Base-by-base conservation (phyloP, 92 coral and sea anemone species). In the Parazoanthus darwini region DNA sequence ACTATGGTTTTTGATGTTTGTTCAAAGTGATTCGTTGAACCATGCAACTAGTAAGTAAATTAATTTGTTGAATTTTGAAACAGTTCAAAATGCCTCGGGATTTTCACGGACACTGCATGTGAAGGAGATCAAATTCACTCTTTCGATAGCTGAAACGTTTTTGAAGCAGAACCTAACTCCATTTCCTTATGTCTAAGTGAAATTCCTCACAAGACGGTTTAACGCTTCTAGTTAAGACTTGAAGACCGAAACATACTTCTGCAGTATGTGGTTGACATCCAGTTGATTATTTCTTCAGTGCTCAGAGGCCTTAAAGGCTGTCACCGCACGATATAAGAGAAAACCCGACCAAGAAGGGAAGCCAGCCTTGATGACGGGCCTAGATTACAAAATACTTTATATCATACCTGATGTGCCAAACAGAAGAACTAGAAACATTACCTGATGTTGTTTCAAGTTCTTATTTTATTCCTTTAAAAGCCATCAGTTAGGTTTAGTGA, bases 1-100 rank as follows among this genome's bases (percentile, higher is more conserved):
- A 42, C 29, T 77, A n/a, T 77, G 51, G 56, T 5, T 77, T 43
- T 77, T 43, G 58, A 42, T 77, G 80, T 43, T 77, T 77, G 56
- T 42, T 38, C 46, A 46, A 77, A 22, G 46, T n/a, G 14, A 42
- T 77, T 77, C 46, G 56, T 39, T 56, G 8, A 77, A 43, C 33
- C 80, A 11, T 38, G 35, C 54, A 77, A 46, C 33, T 10, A 9
- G 80, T 77, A 43, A 77, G 80, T 77, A 22, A 15, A 63, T 63
- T 63, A 23, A 63, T 63, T 63, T 63, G 70, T 15, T 54, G 18
- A 18, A 63, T 22, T 63, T 63, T 54, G 9, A 7, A 63, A 20
- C 70, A 63, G 70, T 63, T 63, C 26, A 26, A 63, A 63, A 63
- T 63, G n/a, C 22, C 14, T 54, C 59, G 59, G 59, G 18, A 15